These are phyloP conservation scores for Monochamus saltuarius DNA, from an alignment of 1,140 invertebrate species.

Conservation along the genomic window DNA sequence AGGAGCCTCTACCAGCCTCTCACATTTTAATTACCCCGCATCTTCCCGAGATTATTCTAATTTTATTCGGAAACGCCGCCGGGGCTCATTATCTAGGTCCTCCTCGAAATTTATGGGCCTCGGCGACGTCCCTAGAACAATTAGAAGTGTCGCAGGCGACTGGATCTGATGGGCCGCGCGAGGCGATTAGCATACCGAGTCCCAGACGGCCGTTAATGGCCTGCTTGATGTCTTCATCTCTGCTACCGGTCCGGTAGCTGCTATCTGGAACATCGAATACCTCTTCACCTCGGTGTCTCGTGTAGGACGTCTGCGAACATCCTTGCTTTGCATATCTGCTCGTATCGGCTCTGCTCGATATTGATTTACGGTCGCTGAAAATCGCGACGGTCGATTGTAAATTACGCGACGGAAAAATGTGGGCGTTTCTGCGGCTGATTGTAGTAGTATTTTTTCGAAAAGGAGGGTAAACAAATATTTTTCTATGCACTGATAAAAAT, in stretches of 20 bases:
- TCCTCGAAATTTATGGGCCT: constrained; percentile 10
- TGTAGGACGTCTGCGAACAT: constrained; percentile 14
- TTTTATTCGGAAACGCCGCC: too few species aligned
- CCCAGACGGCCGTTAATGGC: constrained; percentile 20
- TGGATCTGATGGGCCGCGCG: constrained; percentile 17
- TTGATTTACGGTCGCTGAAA: too few species aligned
- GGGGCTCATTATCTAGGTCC: background rate
- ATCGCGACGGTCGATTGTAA: too few species aligned
- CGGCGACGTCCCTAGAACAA: constrained; percentile 12
- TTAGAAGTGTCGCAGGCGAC: constrained; percentile 18
- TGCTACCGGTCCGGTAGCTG: constrained; percentile 22
- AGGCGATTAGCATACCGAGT: constrained; percentile 26
- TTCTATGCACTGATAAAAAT: too few species aligned
- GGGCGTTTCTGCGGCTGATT: too few species aligned
- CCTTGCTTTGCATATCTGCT: constrained; percentile 1
- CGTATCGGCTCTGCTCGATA: background rate
- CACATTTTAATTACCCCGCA: too few species aligned
- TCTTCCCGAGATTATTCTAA: too few species aligned
- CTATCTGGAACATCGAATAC: constrained; percentile 25
- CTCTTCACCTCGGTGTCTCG: constrained; percentile 10
- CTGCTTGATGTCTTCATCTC: constrained; percentile 23
- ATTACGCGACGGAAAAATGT: too few species aligned
- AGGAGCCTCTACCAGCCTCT: too few species aligned
- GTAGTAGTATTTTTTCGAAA: too few species aligned
- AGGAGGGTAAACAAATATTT: too few species aligned